phyloP scores from a whole-genome alignment of 1,140 invertebrate genomes.

The Pseudomyrmex flavicornis region DNA sequence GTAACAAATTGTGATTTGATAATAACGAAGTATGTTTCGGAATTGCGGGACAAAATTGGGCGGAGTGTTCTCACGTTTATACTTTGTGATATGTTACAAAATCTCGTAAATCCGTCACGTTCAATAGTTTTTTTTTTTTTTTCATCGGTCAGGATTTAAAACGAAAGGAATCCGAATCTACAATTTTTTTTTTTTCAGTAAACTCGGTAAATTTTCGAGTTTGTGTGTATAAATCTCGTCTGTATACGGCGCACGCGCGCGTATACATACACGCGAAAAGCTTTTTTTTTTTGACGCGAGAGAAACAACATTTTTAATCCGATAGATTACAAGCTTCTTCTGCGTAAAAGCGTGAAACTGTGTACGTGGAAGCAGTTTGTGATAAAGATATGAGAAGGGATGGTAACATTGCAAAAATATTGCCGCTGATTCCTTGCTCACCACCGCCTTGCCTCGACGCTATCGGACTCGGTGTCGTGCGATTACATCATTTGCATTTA shows the following conservation, averaged over 20 bases:
- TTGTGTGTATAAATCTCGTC: conserved; percentile 29
- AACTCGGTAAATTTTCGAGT: conserved; percentile 12
- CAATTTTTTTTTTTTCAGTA: conserved; percentile 1
- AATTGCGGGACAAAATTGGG: not conserved
- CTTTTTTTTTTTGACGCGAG: conserved; percentile 41
- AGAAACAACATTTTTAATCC: conserved; percentile 62
- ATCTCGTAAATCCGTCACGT: not conserved
- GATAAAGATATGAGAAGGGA: conserved; percentile 45
- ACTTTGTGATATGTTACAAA: not conserved
- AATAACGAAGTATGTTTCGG: not conserved
- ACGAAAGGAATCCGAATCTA: conserved; percentile 1
- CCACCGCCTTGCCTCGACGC: conserved; percentile 48
- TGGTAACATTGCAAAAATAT: conserved; percentile 63
- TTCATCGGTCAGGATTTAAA: not conserved
- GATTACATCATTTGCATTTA: conserved; percentile 51
- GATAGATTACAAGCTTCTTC: conserved; percentile 67
- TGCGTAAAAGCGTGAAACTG: conserved; percentile 53
- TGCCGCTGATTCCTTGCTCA: conserved; percentile 56
- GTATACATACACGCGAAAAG: not conserved
- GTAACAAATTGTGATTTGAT: not conserved
- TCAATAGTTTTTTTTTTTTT: not conserved
- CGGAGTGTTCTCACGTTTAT: not conserved
- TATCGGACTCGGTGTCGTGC: conserved; percentile 45
- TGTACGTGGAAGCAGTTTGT: conserved; percentile 16
- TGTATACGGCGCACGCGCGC: not conserved